Evolutionary conservation across 2,797 vertebrate genomes (phyloP).

Genomic region (Catostomus latipinnis): DNA sequence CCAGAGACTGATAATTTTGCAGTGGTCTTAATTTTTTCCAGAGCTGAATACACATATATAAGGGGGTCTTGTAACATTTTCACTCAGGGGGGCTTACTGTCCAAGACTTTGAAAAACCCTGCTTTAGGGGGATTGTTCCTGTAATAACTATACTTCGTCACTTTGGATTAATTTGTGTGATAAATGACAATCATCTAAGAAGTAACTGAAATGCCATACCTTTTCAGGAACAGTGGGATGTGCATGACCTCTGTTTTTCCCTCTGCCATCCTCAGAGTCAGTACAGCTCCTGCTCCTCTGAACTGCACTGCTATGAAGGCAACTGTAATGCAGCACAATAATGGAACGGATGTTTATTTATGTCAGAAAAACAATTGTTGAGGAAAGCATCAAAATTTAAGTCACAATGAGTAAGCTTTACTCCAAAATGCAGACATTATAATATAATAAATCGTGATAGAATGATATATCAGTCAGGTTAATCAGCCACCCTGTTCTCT

Average conservation of each 20-base stretch:
- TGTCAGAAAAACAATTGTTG: not conserved
- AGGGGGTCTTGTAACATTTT: no score
- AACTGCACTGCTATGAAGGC: slow-evolving; percentile 69
- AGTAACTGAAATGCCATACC: slow-evolving; percentile 46
- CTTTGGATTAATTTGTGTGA: not conserved
- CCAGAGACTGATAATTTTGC: no score
- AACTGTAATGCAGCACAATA: slow-evolving; percentile 32
- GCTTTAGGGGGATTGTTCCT: not conserved
- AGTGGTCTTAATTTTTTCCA: no score
- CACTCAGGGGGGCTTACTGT: no score
- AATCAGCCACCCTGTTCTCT: not conserved
- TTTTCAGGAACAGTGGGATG: slow-evolving; percentile 64
- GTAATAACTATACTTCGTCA: not conserved
- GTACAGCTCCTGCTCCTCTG: slow-evolving; percentile 93
- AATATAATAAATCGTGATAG: no score
- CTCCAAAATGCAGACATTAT: not conserved
- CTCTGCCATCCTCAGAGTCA: slow-evolving; percentile 83
- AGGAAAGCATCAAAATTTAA: not conserved
- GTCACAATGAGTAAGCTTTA: not conserved
- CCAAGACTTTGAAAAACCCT: no score
- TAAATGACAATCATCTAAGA: not conserved
- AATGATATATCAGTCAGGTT: not conserved
- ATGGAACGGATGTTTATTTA: not conserved
- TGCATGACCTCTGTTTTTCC: slow-evolving; percentile 72
- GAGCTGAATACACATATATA: no score